Evolutionary conservation across 2,113 vertebrate genomes (phyloP).

Genomic region (Geococcyx californianus): DNA sequence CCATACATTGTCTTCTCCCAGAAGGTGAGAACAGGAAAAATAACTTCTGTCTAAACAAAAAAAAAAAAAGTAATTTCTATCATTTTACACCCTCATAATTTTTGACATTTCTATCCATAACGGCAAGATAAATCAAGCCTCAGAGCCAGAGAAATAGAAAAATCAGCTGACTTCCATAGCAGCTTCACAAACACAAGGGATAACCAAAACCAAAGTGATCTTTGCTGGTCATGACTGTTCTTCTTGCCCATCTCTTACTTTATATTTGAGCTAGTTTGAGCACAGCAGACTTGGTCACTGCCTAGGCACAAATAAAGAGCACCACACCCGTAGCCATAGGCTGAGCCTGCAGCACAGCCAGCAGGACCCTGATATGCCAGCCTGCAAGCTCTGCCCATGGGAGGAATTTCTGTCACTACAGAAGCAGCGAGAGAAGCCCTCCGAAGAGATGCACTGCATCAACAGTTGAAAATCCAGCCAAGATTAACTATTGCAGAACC

Average conservation of each 20-base stretch:
- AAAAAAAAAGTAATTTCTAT: background rate
- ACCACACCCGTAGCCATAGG: accelerated
- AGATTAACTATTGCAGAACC: background rate
- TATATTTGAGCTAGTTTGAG: background rate
- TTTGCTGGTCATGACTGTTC: background rate
- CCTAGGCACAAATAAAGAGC: accelerated
- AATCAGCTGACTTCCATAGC: background rate
- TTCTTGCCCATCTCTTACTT: background rate
- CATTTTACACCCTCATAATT: background rate
- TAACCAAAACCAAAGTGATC: background rate
- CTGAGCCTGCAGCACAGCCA: background rate
- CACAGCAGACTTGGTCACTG: background rate
- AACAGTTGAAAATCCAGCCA: background rate
- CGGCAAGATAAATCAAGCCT: background rate
- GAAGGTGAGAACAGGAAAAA: background rate
- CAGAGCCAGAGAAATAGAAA: background rate
- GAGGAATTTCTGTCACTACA: background rate
- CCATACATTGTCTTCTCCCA: background rate
- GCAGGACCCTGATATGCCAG: background rate
- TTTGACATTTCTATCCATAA: background rate
- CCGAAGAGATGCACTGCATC: accelerated
- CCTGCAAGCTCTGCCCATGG: accelerated
- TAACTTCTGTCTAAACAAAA: background rate
- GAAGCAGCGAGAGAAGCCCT: background rate
- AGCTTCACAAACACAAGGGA: background rate